Conservation (phyloP, 2,888 invertebrate genomes). For the Clunio marinus region DNA sequence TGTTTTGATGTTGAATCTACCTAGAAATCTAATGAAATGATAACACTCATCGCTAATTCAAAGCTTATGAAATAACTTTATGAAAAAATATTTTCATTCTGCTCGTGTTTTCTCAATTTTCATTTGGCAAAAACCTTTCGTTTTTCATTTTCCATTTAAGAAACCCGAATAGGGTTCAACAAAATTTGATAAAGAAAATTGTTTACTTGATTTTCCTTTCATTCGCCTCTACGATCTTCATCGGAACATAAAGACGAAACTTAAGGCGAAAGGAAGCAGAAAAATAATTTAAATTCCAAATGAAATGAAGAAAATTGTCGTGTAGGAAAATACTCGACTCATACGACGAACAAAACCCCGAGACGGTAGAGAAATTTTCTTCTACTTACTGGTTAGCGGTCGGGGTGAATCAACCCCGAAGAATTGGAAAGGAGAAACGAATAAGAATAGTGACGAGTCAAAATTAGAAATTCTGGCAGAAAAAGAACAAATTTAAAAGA, state of each 20-base stretch:
- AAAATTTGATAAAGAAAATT: background rate
- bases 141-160: background rate
- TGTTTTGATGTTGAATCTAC: too few species aligned
- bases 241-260: background rate
- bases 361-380: background rate
- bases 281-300: slow-evolving; percentile 33
- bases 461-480: slow-evolving; percentile 36
- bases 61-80: too few species aligned
- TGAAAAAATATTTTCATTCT: too few species aligned
- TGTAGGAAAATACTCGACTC: background rate
- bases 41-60: too few species aligned
- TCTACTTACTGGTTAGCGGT: too few species aligned
- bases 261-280: background rate
- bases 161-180: too few species aligned
- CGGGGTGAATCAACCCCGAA: background rate
- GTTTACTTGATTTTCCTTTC: background rate
- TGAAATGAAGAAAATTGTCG: background rate
- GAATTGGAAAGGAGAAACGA: background rate
- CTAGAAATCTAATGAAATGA: too few species aligned
- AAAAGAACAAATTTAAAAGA: slow-evolving; percentile 11
- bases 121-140: background rate
- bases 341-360: background rate
- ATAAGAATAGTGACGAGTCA: slow-evolving; percentile 6
- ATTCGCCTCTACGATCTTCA: background rate
- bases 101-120: too few species aligned